Evolutionary conservation across 2,888 invertebrate species (phyloP).

Genomic region (Fabriciana adippe): DNA sequence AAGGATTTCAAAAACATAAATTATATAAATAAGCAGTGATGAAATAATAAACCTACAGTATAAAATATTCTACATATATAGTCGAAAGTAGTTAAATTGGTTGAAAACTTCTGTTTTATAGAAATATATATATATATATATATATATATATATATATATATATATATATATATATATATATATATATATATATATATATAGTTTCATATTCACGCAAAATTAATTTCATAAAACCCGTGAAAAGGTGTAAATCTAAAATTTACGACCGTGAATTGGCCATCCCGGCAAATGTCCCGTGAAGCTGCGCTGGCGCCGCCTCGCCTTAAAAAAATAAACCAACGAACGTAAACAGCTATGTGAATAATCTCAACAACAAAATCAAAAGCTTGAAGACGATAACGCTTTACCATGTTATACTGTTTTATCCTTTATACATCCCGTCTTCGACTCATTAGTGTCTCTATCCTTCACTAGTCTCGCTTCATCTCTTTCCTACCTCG

Average conservation of each 20-base stretch:
- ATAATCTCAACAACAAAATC: slow-evolving; percentile 49
- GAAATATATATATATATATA: too few relatives aligned
- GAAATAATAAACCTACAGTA: too few relatives aligned
- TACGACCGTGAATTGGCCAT: slow-evolving; percentile 59
- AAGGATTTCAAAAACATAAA: too few relatives aligned
- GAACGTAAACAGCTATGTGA: slow-evolving; percentile 39
- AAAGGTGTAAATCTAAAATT: slow-evolving; percentile 51
- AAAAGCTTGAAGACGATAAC: slow-evolving; percentile 60
- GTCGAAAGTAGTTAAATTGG: too few relatives aligned
- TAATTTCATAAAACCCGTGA: background rate
- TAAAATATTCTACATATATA: too few relatives aligned
- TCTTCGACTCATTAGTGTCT: slow-evolving; percentile 71
- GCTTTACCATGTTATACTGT: slow-evolving; percentile 72
- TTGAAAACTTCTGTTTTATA: too few relatives aligned
- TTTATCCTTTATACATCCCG: slow-evolving; percentile 62
- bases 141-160: too few relatives aligned
- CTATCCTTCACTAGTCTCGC: slow-evolving; percentile 65
- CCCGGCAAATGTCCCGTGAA: slow-evolving; percentile 62
- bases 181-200: too few relatives aligned
- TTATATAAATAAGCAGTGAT: too few relatives aligned
- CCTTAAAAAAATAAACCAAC: slow-evolving; percentile 41
- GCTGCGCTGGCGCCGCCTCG: slow-evolving; percentile 53
- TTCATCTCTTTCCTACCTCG: slow-evolving; percentile 64
- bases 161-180: too few relatives aligned
- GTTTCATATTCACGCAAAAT: too few relatives aligned